A percentile compares a stretch with the other conserved stretches of the same genome.
Conservation (phyloP, 30 jellyfish, hydroid and myxozoan genomes). For the Hydra vulgaris region DNA sequence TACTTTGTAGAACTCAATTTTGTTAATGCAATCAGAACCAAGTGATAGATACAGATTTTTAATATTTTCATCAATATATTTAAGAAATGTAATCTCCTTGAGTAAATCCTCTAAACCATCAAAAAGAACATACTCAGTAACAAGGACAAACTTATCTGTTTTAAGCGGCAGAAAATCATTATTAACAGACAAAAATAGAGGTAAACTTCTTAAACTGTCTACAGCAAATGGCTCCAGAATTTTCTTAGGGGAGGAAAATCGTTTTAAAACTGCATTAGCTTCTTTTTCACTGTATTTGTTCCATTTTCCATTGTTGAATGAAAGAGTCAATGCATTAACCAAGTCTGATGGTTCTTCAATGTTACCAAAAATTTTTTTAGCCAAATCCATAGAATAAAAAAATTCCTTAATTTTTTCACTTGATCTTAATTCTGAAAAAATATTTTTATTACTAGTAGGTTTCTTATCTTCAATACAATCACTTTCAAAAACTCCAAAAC, state of each 20-base stretch:
- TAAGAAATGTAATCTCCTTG: neutral
- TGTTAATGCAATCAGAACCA: neutral
- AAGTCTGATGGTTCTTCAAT: conserved; percentile 1
- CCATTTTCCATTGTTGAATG: neutral
- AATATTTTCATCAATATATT: neutral
- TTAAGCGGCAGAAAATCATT: neutral
- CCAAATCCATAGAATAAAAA: neutral
- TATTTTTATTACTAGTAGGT: no score
- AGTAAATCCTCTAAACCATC: conserved; percentile 26
- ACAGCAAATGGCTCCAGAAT: neutral
- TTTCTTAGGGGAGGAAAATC: neutral
- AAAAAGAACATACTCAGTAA: conserved; percentile 3
- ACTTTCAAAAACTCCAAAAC: neutral
- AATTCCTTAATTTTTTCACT: neutral
- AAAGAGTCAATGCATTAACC: neutral
- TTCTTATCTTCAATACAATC: neutral
- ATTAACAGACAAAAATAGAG: neutral
- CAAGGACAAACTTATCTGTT: conserved; percentile 2
- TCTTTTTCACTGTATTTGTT: neutral
- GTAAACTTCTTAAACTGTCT: conserved; percentile 1
- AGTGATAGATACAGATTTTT: neutral
- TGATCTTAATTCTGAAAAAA: no score
- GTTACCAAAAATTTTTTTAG: conserved; percentile 1
- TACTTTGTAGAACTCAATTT: conserved; percentile 3
- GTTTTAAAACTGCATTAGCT: neutral